Conservation (phyloP, 2,113 vertebrate genomes). For the Aramus guarauna region DNA sequence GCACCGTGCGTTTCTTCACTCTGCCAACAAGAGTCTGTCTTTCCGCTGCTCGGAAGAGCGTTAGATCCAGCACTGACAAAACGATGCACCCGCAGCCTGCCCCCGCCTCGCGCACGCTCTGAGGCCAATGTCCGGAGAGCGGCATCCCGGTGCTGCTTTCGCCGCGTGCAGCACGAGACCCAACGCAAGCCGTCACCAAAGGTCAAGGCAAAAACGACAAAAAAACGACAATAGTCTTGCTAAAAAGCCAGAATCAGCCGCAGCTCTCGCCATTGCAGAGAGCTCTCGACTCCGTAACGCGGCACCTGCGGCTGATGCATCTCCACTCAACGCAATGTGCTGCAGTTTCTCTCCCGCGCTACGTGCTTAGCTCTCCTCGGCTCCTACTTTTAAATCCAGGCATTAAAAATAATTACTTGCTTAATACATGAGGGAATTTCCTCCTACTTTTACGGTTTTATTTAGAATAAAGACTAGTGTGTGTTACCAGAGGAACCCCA, state of each 20-base stretch:
- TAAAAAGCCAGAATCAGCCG: background rate
- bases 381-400: background rate
- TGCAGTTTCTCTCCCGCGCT: background rate
- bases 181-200: background rate
- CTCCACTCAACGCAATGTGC: background rate
- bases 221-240: background rate
- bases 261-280: background rate
- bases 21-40: accelerated
- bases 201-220: background rate
- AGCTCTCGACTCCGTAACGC: background rate
- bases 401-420: background rate
- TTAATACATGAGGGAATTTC: background rate
- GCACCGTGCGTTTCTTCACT: accelerated
- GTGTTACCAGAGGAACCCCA: background rate
- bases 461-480: background rate
- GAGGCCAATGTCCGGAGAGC: accelerated
- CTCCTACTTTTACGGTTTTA: background rate
- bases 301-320: background rate
- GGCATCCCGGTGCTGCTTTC: background rate
- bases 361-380: accelerated
- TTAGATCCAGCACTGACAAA: background rate
- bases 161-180: accelerated
- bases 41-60: accelerated
- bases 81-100: accelerated
- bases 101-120: accelerated